Percentiles rank a stretch among this genome's conserved stretches.
These are phyloP conservation scores for Orientallactaga sibirica DNA, from an alignment of 2,797 vertebrate species.

Conservation along the genomic window DNA sequence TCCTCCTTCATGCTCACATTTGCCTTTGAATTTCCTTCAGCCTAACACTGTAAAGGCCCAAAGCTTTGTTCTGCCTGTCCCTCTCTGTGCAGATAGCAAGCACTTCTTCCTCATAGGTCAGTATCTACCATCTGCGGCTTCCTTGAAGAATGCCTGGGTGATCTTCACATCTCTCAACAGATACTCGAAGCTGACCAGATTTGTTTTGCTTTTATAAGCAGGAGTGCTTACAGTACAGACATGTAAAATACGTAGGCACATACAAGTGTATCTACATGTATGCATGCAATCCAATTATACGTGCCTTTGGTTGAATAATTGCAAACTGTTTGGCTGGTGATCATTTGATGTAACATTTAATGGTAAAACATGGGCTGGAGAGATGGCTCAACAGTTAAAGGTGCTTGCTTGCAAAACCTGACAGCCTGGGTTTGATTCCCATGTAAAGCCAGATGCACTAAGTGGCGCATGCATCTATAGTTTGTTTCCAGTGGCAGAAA, in stretches of 20 bases:
- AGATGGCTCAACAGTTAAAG: no score
- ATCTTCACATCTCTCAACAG: slow-evolving; percentile 8
- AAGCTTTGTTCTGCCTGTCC: slow-evolving; percentile 53
- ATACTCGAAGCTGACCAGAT: slow-evolving; percentile 34
- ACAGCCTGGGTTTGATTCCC: no score
- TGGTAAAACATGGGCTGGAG: no score
- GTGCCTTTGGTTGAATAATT: not conserved
- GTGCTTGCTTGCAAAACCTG: no score
- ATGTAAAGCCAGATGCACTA: no score
- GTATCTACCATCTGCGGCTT: slow-evolving; percentile 37
- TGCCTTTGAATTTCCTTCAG: slow-evolving; percentile 54
- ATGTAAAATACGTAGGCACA: not conserved
- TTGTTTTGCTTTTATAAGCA: not conserved
- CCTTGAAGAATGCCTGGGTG: not conserved
- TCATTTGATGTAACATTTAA: slow-evolving; percentile 26
- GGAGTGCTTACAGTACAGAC: not conserved
- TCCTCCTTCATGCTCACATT: not conserved
- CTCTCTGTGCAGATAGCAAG: not conserved
- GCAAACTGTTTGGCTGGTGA: slow-evolving; percentile 34
- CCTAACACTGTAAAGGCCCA: slow-evolving; percentile 14
- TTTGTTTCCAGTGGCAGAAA: no score
- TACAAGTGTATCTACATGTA: no score
- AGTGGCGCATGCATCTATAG: no score
- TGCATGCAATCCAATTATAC: no score
- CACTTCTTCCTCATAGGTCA: not conserved